phyloP scores from a whole-genome alignment of 1,140 invertebrate genomes.

The Piezodorus guildinii region DNA sequence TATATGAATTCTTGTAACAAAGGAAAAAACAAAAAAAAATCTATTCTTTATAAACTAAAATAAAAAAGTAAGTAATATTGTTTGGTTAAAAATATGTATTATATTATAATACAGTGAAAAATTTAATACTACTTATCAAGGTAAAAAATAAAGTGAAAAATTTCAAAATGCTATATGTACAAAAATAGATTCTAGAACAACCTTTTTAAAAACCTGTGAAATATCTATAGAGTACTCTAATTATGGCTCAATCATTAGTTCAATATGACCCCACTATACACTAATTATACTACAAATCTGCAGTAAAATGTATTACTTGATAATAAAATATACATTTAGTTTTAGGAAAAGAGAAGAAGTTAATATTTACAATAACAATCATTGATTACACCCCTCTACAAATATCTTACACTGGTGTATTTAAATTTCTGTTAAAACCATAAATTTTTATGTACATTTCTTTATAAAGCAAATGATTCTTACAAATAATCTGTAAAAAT shows the following conservation, averaged over 20 bases:
- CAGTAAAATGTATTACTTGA: neutral
- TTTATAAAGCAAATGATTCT: neutral
- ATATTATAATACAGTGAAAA: neutral
- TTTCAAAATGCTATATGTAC: slow-evolving; percentile 2
- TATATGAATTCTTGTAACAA: too few relatives aligned
- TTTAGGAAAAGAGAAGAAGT: neutral
- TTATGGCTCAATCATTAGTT: neutral
- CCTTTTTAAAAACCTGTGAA: slow-evolving; percentile 1
- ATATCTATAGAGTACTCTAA: slow-evolving; percentile 2
- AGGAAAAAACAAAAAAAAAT: too few relatives aligned
- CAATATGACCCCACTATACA: neutral
- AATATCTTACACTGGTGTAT: neutral
- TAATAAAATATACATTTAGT: slow-evolving; percentile 5
- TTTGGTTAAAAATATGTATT: too few relatives aligned
- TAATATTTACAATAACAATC: neutral
- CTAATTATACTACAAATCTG: neutral
- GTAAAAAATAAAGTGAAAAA: slow-evolving; percentile 6
- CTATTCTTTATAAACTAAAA: too few relatives aligned
- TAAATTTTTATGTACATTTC: neutral
- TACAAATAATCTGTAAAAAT: neutral
- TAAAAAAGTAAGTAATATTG: too few relatives aligned
- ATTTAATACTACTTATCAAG: neutral
- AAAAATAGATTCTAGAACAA: slow-evolving; percentile 8
- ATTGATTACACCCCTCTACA: neutral
- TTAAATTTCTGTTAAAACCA: neutral